Conservation (phyloP, 2,797 vertebrate species). For the Tokudaia muenninki region DNA sequence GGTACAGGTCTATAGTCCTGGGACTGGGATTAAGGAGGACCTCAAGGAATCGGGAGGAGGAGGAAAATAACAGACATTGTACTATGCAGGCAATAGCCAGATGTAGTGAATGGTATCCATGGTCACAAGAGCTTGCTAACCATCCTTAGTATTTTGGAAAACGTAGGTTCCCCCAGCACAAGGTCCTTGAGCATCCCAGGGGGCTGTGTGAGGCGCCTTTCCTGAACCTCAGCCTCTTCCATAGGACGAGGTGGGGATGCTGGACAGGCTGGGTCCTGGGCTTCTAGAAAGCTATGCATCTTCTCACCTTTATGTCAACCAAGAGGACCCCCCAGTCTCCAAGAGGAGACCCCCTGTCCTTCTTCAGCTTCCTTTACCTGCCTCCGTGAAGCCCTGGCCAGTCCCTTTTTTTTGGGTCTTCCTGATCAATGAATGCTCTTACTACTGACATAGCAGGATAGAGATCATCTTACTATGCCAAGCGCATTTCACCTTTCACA, state of each 20-base stretch:
- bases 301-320: background rate
- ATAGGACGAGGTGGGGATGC: background rate
- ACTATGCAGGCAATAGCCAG: background rate
- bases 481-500: background rate
- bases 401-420: background rate
- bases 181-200: background rate
- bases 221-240: background rate
- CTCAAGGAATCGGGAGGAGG: too few species aligned
- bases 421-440: background rate
- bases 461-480: background rate
- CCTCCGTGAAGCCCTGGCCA: background rate
- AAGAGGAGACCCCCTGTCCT: background rate
- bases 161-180: background rate
- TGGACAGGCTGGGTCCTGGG: background rate
- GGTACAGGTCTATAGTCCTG: background rate
- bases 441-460: background rate
- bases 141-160: background rate
- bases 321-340: background rate
- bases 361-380: background rate
- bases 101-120: fast-evolving
- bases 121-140: slow-evolving; percentile 18
- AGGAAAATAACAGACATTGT: background rate
- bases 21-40: background rate
- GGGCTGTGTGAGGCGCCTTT: background rate
- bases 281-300: background rate